phyloP scores from a whole-genome alignment of 2,888 invertebrate species.

The Athalia cordata region DNA sequence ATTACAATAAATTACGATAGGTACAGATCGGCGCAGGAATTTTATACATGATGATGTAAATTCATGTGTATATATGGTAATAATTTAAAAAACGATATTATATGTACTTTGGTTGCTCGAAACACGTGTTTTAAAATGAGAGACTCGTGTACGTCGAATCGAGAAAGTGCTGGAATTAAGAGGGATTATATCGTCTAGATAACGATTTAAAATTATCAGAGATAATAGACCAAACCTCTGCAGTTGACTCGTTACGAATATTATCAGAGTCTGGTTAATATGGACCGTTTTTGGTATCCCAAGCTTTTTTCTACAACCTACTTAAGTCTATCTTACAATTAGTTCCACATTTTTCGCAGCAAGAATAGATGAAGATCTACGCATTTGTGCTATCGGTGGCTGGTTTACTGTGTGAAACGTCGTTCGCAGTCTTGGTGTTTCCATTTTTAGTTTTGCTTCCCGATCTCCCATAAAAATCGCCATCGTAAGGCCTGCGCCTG shows the following conservation, averaged over 20 bases:
- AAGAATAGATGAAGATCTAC: neutral
- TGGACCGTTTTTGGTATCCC: too few species aligned
- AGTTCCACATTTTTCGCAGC: neutral
- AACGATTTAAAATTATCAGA: too few species aligned
- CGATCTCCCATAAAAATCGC: constrained; percentile 35
- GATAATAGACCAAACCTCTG: too few species aligned
- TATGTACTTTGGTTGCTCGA: constrained; percentile 8
- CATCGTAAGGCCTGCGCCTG: constrained; percentile 32
- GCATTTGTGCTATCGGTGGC: neutral
- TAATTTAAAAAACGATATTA: constrained; percentile 3
- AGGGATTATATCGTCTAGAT: neutral
- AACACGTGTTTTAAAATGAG: neutral
- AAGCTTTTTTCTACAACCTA: too few species aligned
- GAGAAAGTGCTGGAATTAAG: neutral
- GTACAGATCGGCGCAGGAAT: too few species aligned
- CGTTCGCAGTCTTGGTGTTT: neutral
- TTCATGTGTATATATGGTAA: neutral
- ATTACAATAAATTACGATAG: constrained; percentile 30
- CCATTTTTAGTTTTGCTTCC: constrained; percentile 33
- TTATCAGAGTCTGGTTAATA: too few species aligned
- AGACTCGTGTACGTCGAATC: too few species aligned
- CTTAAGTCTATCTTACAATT: neutral
- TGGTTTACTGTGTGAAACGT: neutral
- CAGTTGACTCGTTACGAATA: too few species aligned
- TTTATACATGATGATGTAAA: neutral